Conservation (phyloP, 2,797 vertebrate genomes). For the Thamnophis elegans region DNA sequence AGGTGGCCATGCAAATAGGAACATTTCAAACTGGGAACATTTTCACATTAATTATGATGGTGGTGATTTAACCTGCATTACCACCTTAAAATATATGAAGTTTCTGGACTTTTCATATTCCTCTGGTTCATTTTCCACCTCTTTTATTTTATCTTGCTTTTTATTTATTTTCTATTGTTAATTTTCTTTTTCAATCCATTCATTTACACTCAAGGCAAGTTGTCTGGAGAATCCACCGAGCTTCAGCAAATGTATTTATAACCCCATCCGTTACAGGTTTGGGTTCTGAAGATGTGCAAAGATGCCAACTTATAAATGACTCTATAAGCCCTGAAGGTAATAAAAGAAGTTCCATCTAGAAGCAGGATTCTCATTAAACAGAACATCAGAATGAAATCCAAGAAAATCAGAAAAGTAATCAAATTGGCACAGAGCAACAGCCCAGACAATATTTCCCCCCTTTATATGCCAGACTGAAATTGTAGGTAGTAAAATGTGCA, state of each 20-base stretch:
- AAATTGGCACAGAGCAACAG: constrained; percentile 36
- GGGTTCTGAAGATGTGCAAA: constrained; percentile 40
- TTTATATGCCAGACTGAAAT: constrained; percentile 9
- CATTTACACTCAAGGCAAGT: constrained; percentile 25
- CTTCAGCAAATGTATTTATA: constrained; percentile 35
- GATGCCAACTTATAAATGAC: background rate
- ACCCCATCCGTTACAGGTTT: background rate
- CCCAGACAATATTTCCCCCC: constrained; percentile 2
- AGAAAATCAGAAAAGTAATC: constrained; percentile 33
- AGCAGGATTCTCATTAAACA: constrained; percentile 27
- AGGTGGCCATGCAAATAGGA: background rate
- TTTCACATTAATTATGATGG: background rate
- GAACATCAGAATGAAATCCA: background rate
- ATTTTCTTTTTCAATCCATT: constrained; percentile 36
- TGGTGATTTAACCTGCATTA: background rate
- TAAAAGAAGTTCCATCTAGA: constrained; percentile 26
- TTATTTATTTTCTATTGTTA: constrained; percentile 29
- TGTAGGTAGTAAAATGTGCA: constrained; percentile 30
- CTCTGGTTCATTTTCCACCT: background rate
- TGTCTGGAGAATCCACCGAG: constrained; percentile 29
- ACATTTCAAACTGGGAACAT: background rate
- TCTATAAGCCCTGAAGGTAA: constrained; percentile 37
- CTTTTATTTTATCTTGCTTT: background rate
- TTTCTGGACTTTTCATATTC: background rate
- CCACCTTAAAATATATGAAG: constrained; percentile 18